Evolutionary conservation across 1,140 invertebrate species (phyloP), one percentile per base, ranked within the genome.

Genomic region (Danaus plexippus): DNA sequence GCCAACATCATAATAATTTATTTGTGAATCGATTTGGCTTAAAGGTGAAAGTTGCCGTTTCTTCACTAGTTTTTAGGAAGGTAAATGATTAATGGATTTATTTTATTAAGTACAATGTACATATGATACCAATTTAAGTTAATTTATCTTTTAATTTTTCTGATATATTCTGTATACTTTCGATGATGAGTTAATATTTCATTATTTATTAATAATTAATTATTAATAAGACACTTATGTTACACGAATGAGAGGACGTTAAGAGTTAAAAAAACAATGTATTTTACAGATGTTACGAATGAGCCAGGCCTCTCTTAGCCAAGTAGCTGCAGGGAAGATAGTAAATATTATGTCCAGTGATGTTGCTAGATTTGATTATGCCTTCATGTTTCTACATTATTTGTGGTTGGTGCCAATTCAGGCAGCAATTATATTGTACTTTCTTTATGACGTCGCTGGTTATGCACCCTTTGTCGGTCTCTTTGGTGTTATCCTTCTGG

Each of bases 261-360:
- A 32, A 32, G 7, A 32, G 22, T 32, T 6, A 32, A 32, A 32
- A 32, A 6, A 32, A 1, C 47, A 10, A 11, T 46, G 11, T 56
- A 9, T 8, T 22, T 75, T 73, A 10, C 61, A 92, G 90, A 85
- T 91, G 0, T 75, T 92, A 9, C 87, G 88, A 2, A 80, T 93
- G 22, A 92, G 89, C 56, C 90, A 91, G 82, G 85, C 87, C 48
- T 90, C 94, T 0, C 70, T 95, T 11, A 90, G 90, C 0, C 86
- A 92, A 66, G 92, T 94, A 1, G 93, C 94, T 1, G 91, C 92
- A 2, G 95, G 95, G 0, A 94, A 95, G 84, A 88, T 96, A 41
- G 92, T 96, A 3, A 97, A 97, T 83, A 78, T 96, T 10, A 81
- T 97, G 53, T 94, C 95, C 1, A 96, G 96, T 69, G 95, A 96